Conservation (phyloP, 2,113 vertebrate genomes). For the Bambusicola thoracicus region DNA sequence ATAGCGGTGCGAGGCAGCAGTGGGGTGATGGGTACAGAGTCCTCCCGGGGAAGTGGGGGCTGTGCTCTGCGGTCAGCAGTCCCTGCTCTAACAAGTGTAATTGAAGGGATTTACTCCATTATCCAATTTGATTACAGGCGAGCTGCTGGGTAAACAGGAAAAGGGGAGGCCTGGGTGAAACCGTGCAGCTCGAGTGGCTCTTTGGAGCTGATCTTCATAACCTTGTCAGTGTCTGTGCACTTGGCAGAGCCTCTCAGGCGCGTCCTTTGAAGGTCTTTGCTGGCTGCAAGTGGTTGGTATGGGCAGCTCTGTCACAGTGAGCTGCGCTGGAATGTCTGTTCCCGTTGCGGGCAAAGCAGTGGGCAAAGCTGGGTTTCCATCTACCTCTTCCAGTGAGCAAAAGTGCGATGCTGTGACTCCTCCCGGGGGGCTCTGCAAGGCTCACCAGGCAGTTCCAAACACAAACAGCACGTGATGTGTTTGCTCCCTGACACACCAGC, state of each 20-base stretch:
- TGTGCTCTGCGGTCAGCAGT: background rate
- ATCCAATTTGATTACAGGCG: background rate
- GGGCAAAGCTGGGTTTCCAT: background rate
- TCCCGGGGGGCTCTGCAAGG: background rate
- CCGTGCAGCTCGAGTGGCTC: background rate
- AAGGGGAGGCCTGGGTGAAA: background rate
- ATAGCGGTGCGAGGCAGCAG: rapidly evolving
- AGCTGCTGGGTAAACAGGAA: constrained; percentile 29
- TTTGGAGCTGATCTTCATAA: background rate
- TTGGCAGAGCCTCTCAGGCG: background rate
- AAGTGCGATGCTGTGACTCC: background rate
- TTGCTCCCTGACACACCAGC: background rate
- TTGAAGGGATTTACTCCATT: constrained; percentile 1
- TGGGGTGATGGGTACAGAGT: background rate
- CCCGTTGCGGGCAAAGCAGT: background rate
- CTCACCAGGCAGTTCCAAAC: background rate
- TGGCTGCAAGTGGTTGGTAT: background rate
- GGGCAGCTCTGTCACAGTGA: background rate
- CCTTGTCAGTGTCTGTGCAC: background rate
- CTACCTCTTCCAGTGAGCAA: background rate
- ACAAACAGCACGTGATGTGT: background rate
- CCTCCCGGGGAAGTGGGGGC: background rate
- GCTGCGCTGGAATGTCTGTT: background rate
- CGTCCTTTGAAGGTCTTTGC: background rate
- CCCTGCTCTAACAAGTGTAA: background rate